phyloP scores from a whole-genome alignment of 1,140 invertebrate genomes.

The Euura lappo region DNA sequence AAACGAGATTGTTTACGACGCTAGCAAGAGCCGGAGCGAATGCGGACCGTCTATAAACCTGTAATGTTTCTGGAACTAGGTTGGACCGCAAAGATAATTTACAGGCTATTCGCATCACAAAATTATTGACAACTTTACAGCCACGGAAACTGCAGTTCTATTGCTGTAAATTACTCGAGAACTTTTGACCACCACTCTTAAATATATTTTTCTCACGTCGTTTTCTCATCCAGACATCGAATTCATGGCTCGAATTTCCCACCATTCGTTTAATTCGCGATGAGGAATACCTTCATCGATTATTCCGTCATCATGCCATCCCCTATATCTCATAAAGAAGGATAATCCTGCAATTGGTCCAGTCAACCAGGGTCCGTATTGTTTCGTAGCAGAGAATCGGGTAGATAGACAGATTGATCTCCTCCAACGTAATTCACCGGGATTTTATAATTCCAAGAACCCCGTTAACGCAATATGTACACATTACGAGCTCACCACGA shows the following conservation, averaged over 20 bases:
- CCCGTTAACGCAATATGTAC: too few species aligned
- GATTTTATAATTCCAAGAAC: not conserved
- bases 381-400: not conserved
- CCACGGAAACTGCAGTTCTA: too few species aligned
- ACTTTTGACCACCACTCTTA: not conserved
- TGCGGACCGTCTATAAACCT: not conserved
- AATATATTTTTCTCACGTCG: too few species aligned
- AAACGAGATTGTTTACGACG: conserved; percentile 7
- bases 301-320: not conserved
- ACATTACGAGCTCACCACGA: not conserved
- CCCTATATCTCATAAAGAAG: not conserved
- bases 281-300: too few species aligned
- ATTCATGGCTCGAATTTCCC: too few species aligned
- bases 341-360: not conserved
- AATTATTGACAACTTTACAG: conserved; percentile 1
- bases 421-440: not conserved
- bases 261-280: too few species aligned
- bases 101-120: not conserved
- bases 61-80: not conserved
- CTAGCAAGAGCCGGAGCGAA: not conserved
- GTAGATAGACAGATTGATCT: not conserved
- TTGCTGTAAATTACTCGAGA: not conserved
- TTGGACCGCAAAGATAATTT: conserved; percentile 7
- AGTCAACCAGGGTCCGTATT: not conserved
- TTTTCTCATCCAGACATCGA: not conserved